phyloP scores from a whole-genome alignment of 2,113 vertebrate species.

The Poeciliopsis occidentalis region DNA sequence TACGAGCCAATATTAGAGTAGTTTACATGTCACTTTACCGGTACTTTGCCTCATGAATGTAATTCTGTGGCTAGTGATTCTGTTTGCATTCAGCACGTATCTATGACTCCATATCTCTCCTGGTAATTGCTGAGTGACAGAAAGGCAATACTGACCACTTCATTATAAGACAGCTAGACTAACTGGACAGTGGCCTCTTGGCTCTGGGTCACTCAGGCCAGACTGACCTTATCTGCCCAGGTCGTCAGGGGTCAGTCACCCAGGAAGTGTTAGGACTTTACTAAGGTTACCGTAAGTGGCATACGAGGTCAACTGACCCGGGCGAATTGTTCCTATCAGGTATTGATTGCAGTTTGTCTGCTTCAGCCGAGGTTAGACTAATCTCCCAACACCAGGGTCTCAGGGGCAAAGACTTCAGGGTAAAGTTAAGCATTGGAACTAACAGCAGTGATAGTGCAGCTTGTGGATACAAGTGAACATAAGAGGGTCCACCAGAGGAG shows the following conservation, averaged over 20 bases:
- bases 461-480: slow-evolving; percentile 44
- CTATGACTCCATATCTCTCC: slow-evolving; percentile 76
- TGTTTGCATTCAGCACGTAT: slow-evolving; percentile 84
- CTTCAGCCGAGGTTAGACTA: slow-evolving; percentile 62
- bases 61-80: slow-evolving; percentile 81
- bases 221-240: slow-evolving; percentile 82
- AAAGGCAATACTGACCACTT: slow-evolving; percentile 96
- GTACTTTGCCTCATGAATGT: slow-evolving; percentile 70
- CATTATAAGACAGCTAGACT: slow-evolving; percentile 87
- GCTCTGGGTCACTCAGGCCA: slow-evolving; percentile 81
- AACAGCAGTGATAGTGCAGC: slow-evolving; percentile 44
- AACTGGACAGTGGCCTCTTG: slow-evolving; percentile 80
- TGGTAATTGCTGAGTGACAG: slow-evolving; percentile 90
- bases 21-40: slow-evolving; percentile 79
- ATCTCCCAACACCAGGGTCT: slow-evolving; percentile 64
- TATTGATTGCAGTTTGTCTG: slow-evolving; percentile 76
- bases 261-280: slow-evolving; percentile 78
- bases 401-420: slow-evolving; percentile 54
- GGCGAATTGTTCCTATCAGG: slow-evolving; percentile 62
- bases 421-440: slow-evolving; percentile 64
- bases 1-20: slow-evolving; percentile 76
- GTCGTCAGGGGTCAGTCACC: slow-evolving; percentile 87
- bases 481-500: slow-evolving; percentile 32
- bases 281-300: slow-evolving; percentile 53
- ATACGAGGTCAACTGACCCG: slow-evolving; percentile 65